Conservation (phyloP, 2,888 invertebrate species). For the Megalurothrips usitatus region DNA sequence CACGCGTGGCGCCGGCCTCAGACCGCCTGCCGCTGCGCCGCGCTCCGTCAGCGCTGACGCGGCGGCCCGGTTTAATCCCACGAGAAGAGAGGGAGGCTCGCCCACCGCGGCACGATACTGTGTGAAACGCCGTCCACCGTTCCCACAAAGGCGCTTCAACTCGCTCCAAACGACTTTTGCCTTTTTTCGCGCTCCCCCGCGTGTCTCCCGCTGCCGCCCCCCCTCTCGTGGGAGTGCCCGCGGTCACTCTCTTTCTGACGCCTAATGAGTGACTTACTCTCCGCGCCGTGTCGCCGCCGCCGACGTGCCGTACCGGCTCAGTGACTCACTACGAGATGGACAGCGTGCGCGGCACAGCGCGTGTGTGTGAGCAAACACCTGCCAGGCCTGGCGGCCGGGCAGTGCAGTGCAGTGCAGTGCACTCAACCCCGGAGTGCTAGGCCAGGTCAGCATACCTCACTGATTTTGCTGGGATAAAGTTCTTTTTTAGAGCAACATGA, state of each 20-base stretch:
- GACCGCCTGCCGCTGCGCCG: too few species aligned
- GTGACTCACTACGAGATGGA: constrained; percentile 2
- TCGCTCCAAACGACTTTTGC: neutral
- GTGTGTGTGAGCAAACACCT: too few species aligned
- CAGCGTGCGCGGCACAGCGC: neutral
- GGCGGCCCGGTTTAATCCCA: neutral
- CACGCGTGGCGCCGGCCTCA: too few species aligned
- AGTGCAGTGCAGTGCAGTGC: too few species aligned
- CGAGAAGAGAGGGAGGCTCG: neutral
- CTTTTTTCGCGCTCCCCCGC: neutral
- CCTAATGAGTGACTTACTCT: neutral
- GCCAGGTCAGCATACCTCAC: too few species aligned
- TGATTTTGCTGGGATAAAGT: too few species aligned
- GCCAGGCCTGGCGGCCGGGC: too few species aligned
- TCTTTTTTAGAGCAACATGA: too few species aligned
- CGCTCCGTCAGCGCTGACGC: neutral
- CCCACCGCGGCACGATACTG: neutral
- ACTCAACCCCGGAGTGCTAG: too few species aligned
- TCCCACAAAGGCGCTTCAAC: constrained; percentile 25
- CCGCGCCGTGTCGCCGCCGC: neutral
- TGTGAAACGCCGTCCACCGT: neutral
- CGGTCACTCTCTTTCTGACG: neutral
- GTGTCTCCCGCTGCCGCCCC: neutral
- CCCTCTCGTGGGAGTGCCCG: neutral
- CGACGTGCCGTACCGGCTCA: constrained; percentile 8